Evolutionary conservation across 2,797 vertebrate species (phyloP), one percentile per base, ranked within the genome.

Genomic region (Chromis chromis): DNA sequence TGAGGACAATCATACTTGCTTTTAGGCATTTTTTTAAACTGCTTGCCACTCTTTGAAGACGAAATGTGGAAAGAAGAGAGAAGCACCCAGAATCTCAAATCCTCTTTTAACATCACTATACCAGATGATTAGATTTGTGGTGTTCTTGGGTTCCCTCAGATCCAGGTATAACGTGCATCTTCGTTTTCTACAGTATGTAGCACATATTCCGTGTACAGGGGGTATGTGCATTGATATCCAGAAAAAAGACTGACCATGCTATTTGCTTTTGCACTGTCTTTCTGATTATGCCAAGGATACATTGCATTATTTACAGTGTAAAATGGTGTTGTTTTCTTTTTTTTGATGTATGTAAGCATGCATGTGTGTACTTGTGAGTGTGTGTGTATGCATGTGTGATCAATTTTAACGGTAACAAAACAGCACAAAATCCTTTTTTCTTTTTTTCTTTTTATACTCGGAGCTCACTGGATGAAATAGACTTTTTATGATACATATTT

Each of bases 241-340:
- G 57, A 85, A 76, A 74, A n/a, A 74, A 76, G 74, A 89, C 88
- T 80, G 79, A 85, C 84, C 56, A 74, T 76, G 84, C 83, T 88
- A 63, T 88, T 42, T 82, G 91, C 91, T 93, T 93, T 92, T 93
- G 89, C 91, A 90, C 90, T 86, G 90, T 93, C 83, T 89, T 82
- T 92, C 85, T 85, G 82, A 93, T 86, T 88, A 93, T 92, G 93
- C 92, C 93, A 94, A 93, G 93, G 92, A 94, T 89, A 85, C 87
- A 91, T 83, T 88, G 79, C 85, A 83, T 92, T 85, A 87, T 89
- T 86, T 83, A 88, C 79, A 73, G 74, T 80, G 54, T 83, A 86
- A 84, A 87, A 81, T 52, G 46, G 84, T 91, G 75, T 82, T 86
- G 40, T 52, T 72, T 52, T 67, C 73, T 79, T 69, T 46, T 78